Base-by-base conservation (phyloP, 23 tunicate genomes). In the Trididemnum nubilum region DNA sequence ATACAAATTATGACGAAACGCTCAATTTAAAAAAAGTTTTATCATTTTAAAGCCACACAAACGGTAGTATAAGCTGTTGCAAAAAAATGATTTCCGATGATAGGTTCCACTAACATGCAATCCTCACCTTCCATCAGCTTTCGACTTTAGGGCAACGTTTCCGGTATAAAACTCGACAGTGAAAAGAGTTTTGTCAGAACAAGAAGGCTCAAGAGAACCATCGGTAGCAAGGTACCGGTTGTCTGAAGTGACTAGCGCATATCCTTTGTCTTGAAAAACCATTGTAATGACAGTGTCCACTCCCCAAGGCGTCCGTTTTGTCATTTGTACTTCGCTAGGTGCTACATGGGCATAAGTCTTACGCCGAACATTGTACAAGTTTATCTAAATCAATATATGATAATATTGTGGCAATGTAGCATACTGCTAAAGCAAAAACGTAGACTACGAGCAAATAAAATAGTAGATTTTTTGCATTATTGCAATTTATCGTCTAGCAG, bases 151-250 rank as follows among this genome's bases (percentile, higher is more conserved):
- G 1, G 98, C 98, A 69, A 93, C 85, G 24, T 91, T 89, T 34
- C 98, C 98, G 9, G 89, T 63, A 67, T 93, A 93, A 65, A 93
- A 93, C 76, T 93, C 98, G 64, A 93, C 78, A 5, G 93, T 87
- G 73, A 72, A 93, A 33, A 76, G 12, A 7, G 89, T 84, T 1
- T 82, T 35, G 1, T 82, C 86, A 26, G 79, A 32, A 36, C 67
- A 32, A 2, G 59, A 34, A 1, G 36, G 54, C 26, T 84, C 35
- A 0, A 93, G 89, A 4, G 80, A 65, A 19, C 98, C 98, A 36
- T 84, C 89, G 19, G 36, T 0, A 12, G 89, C 82, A 3, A 93
- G 71, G 51, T 67, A 93, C 38, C 69, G 58, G 73, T 80, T 84
- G 76, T 93, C 72, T 26, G 98, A 73, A 26, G 92, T 88, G 79